phyloP scores from a whole-genome alignment of 2,797 vertebrate genomes.

The Hafferia zeledoni region DNA sequence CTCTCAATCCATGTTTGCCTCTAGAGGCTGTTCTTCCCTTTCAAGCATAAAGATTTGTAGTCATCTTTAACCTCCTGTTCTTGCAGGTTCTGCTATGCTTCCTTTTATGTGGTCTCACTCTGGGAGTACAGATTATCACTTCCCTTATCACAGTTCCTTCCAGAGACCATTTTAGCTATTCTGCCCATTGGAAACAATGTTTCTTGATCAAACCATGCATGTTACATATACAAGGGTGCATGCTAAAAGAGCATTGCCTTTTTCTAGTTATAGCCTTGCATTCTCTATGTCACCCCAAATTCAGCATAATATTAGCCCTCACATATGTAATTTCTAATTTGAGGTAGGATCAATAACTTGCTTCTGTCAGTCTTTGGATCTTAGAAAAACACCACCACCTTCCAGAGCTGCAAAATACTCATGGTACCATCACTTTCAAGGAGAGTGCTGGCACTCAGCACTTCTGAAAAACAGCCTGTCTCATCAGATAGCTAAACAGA shows the following conservation, averaged over 20 bases:
- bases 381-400: not conserved
- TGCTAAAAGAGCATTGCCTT: not conserved
- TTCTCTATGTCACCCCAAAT: not conserved
- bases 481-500: not conserved
- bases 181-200: not conserved
- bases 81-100: not conserved
- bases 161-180: not conserved
- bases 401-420: not conserved
- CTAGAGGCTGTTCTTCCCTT: not conserved
- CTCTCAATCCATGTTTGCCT: not conserved
- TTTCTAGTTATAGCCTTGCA: not conserved
- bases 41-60: not conserved
- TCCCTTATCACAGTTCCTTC: not conserved
- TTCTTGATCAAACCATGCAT: not conserved
- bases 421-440: not conserved
- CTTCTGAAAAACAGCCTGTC: not conserved
- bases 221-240: not conserved
- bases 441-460: not conserved
- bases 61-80: not conserved
- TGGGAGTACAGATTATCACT: not conserved
- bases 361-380: not conserved
- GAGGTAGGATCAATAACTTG: not conserved
- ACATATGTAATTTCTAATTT: not conserved
- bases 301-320: not conserved
- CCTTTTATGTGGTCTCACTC: not conserved